Conservation (phyloP, 2,797 vertebrate species). For the Lepidocolaptes lacrymiger region DNA sequence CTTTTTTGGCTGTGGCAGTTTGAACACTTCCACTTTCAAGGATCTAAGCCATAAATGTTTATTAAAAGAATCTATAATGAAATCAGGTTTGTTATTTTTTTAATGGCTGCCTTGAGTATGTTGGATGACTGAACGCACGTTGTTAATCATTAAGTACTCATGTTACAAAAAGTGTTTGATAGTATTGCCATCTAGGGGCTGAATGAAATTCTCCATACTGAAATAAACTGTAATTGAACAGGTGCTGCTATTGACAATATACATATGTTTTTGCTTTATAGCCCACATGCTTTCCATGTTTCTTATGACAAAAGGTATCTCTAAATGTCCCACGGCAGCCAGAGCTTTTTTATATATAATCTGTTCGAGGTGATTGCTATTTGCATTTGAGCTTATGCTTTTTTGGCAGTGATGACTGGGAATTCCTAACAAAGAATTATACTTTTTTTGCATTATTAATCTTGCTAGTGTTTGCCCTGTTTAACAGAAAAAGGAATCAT, state of each 20-base stretch:
- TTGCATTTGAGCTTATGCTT: conserved; percentile 84
- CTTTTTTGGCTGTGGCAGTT: conserved; percentile 72
- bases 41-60: conserved; percentile 85
- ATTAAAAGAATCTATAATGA: conserved; percentile 88
- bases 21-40: conserved; percentile 79
- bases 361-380: conserved; percentile 84
- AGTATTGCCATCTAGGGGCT: conserved; percentile 99
- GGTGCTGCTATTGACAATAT: conserved; percentile 98
- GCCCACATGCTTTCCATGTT: conserved; percentile 94
- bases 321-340: conserved; percentile 78
- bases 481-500: conserved; percentile 81
- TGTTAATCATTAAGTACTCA: conserved; percentile 88
- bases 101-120: conserved; percentile 84
- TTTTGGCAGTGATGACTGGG: conserved; percentile 75
- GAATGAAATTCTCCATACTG: conserved; percentile 86
- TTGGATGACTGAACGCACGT: conserved; percentile 78
- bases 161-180: conserved; percentile 93
- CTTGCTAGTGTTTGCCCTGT: conserved; percentile 86
- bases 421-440: conserved; percentile 80
- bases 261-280: conserved; percentile 98
- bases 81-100: conserved; percentile 89
- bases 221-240: conserved; percentile 89
- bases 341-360: conserved; percentile 77
- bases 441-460: conserved; percentile 90
- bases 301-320: conserved; percentile 90